Conservation (phyloP, 1,140 invertebrate species). For the Drosophila pandora region DNA sequence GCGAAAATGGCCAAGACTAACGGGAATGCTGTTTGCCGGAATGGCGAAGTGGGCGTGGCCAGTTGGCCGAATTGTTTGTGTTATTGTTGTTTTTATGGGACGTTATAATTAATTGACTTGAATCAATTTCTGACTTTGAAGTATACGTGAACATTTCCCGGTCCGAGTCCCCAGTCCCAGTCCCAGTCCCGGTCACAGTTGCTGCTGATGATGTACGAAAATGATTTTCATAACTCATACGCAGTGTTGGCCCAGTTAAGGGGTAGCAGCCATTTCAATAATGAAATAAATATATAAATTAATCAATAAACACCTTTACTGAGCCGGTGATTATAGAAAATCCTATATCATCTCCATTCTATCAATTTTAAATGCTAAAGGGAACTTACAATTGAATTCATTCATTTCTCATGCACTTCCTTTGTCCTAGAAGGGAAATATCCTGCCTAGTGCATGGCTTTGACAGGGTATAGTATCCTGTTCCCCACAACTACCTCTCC, state of each 20-base stretch:
- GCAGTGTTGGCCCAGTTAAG: conserved; percentile 28
- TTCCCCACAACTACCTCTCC: too few species aligned
- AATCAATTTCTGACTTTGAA: conserved; percentile 82
- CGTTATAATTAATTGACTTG: conserved; percentile 80
- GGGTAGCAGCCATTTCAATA: neutral
- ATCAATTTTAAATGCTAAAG: neutral
- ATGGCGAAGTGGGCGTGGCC: conserved; percentile 18
- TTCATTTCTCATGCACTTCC: conserved; percentile 21
- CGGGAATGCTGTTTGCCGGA: neutral
- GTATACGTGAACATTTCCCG: conserved; percentile 66
- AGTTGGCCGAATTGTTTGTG: conserved; percentile 8
- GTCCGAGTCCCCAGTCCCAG: conserved; percentile 48
- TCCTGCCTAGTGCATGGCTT: conserved; percentile 17
- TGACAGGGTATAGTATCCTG: conserved; percentile 5
- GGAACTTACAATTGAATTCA: conserved; percentile 22
- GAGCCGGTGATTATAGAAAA: too few species aligned
- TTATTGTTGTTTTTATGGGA: conserved; percentile 52
- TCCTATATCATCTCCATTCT: too few species aligned
- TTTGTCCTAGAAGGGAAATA: neutral
- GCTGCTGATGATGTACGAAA: conserved; percentile 50
- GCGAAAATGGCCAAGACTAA: neutral
- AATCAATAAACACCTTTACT: neutral
- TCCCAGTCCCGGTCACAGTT: conserved; percentile 50
- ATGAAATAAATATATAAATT: neutral
- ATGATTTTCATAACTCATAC: conserved; percentile 76